Percentiles rank a stretch among this genome's conserved stretches.
phyloP scores from a whole-genome alignment of 2,888 invertebrate genomes.

The Megaustenia siamemsis region DNA sequence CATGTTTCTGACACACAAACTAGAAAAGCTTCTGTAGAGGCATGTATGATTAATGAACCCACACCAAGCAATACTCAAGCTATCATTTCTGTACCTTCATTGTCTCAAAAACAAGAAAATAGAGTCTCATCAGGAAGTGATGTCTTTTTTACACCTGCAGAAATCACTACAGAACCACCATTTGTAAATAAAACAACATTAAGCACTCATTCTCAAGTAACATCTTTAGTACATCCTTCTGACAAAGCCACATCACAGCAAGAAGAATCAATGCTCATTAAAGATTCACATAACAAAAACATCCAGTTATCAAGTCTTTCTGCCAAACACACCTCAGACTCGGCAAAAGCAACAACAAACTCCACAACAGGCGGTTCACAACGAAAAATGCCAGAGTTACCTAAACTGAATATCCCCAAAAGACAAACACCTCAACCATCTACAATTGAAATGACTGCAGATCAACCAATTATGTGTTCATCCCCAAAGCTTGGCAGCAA shows the following conservation, averaged over 20 bases:
- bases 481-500: conserved; percentile 40
- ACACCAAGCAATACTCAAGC: not conserved
- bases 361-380: conserved; percentile 6
- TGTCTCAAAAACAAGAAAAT: not conserved
- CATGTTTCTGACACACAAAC: conserved; percentile 5
- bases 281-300: not conserved
- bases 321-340: not conserved
- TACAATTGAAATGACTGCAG: not conserved
- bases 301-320: not conserved
- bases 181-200: conserved; percentile 9
- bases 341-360: not conserved
- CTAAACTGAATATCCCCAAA: conserved; percentile 50
- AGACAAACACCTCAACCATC: conserved; percentile 20
- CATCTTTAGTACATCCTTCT: not conserved
- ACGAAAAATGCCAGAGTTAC: conserved; percentile 53
- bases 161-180: conserved; percentile 21
- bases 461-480: conserved; percentile 47
- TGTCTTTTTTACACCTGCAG: conserved; percentile 52
- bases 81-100: not conserved
- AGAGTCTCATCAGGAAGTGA: conserved; percentile 52
- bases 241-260: not conserved
- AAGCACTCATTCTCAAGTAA: not conserved
- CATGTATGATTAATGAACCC: not conserved
- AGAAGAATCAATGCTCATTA: not conserved
- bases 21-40: not conserved